These are phyloP conservation scores for Oreochromis spilurus DNA, from an alignment of 2,113 vertebrate species.

Conservation along the genomic window DNA sequence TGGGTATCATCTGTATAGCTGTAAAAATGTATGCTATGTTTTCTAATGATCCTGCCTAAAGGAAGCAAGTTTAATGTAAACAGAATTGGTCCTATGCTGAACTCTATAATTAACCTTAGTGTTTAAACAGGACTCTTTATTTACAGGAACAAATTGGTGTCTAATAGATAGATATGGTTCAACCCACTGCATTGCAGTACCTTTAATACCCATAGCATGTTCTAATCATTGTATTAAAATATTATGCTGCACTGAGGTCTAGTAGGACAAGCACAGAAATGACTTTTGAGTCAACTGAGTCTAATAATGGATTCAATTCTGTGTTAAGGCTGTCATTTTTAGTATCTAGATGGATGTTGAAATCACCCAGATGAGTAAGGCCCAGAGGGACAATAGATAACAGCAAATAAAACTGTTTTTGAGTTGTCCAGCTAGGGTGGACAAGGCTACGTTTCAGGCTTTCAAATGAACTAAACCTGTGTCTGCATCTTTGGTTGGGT, in stretches of 20 bases:
- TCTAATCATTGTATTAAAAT: background rate
- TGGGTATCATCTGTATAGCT: background rate
- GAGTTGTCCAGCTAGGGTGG: background rate
- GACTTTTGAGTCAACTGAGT: background rate
- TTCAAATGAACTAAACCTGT: background rate
- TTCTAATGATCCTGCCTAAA: background rate
- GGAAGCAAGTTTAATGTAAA: background rate
- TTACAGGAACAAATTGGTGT: background rate
- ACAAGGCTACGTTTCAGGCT: background rate
- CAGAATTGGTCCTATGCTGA: background rate
- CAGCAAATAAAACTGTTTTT: fast-evolving
- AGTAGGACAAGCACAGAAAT: background rate
- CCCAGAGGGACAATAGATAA: background rate
- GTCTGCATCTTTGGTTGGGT: background rate
- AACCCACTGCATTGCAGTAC: background rate
- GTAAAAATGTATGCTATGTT: background rate
- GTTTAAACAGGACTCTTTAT: background rate
- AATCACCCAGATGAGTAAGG: background rate
- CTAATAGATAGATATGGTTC: background rate
- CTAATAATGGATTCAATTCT: background rate
- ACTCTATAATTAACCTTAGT: background rate
- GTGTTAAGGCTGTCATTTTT: background rate
- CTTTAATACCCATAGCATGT: background rate
- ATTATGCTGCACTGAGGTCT: background rate
- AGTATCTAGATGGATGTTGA: background rate